These are phyloP conservation scores for Corythornis vintsioides DNA, from an alignment of 2,113 vertebrate species.

Conservation along the genomic window DNA sequence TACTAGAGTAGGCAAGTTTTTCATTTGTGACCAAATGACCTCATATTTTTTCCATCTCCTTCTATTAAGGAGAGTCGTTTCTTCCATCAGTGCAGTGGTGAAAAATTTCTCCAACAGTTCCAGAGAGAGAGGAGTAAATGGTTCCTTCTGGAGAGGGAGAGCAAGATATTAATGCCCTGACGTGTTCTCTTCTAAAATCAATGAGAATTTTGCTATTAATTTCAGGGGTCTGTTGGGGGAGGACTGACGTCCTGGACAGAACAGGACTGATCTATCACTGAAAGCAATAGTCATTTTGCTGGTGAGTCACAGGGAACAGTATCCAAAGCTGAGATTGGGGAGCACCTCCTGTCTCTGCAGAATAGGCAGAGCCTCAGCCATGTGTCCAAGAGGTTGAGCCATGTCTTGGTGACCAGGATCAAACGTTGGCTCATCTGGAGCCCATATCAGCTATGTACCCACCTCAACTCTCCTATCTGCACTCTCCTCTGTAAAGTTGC, in stretches of 20 bases:
- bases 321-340: background rate
- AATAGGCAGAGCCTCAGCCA: accelerated
- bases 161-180: background rate
- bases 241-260: background rate
- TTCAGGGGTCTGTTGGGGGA: background rate
- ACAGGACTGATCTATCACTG: background rate
- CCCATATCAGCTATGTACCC: background rate
- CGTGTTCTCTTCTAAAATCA: background rate
- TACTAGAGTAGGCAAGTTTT: conserved; percentile 50
- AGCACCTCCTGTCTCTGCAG: background rate
- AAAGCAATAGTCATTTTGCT: background rate
- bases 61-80: conserved; percentile 52
- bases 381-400: background rate
- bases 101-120: conserved; percentile 42
- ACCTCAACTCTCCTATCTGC: background rate
- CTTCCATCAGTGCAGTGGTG: background rate
- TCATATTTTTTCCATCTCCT: conserved; percentile 66
- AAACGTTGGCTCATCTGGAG: background rate
- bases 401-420: background rate
- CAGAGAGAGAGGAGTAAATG: background rate
- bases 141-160: background rate
- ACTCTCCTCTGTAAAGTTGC: background rate
- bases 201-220: background rate
- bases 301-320: background rate
- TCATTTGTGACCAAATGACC: conserved; percentile 67